These are phyloP conservation scores for Amorpha juglandis DNA, from an alignment of 2,888 invertebrate genomes.

Conservation along the genomic window DNA sequence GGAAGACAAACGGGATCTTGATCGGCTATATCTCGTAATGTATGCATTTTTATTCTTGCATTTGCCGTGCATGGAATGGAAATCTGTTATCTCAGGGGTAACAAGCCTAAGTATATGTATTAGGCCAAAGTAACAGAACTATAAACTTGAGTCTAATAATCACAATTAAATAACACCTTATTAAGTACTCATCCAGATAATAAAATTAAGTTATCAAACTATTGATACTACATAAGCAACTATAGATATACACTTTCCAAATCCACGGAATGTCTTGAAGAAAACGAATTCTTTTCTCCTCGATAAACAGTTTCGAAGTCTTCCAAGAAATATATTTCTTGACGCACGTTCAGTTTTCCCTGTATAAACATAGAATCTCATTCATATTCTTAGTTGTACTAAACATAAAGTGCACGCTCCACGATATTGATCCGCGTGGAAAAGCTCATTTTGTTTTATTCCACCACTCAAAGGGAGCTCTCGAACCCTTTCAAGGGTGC, in stretches of 20 bases:
- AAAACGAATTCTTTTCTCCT: background rate
- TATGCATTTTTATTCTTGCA: too few species aligned
- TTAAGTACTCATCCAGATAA: too few species aligned
- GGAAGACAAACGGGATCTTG: too few species aligned
- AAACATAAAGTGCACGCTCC: slow-evolving; percentile 65
- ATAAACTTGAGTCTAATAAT: too few species aligned
- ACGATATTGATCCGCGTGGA: slow-evolving; percentile 60
- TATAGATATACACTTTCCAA: background rate
- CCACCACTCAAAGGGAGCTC: slow-evolving; percentile 63
- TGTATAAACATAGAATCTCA: slow-evolving; percentile 38
- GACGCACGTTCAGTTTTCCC: slow-evolving; percentile 28
- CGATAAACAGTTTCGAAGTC: slow-evolving; percentile 30
- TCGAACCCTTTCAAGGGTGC: slow-evolving; percentile 71
- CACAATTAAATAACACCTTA: too few species aligned
- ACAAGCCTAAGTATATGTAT: too few species aligned
- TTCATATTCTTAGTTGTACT: slow-evolving; percentile 59
- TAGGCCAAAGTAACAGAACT: too few species aligned
- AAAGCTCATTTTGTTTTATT: slow-evolving; percentile 78
- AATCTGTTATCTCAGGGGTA: too few species aligned
- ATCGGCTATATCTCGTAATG: too few species aligned
- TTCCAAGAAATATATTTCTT: slow-evolving; percentile 40
- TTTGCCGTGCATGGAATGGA: too few species aligned
- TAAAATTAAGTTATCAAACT: too few species aligned
- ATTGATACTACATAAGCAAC: background rate
- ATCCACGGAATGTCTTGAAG: background rate